Conservation (phyloP, 2,888 invertebrate species). For the Oscheius sp. region DNA sequence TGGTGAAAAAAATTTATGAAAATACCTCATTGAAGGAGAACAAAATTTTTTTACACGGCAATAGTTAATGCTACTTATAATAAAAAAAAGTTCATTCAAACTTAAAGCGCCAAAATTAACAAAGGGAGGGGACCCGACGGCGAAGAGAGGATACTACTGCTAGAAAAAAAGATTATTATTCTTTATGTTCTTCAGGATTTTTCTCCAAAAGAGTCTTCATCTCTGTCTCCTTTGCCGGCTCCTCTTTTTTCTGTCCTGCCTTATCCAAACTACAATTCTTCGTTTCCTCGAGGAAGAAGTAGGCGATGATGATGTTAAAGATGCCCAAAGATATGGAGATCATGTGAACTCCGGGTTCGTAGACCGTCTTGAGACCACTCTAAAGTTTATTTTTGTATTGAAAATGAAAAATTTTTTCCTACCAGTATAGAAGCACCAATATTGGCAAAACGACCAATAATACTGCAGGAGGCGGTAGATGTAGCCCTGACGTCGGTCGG, state of each 20-base stretch:
- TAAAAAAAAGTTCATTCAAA: too few species aligned
- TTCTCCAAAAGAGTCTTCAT: constrained; percentile 17
- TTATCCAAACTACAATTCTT: constrained; percentile 55
- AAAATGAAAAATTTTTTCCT: neutral
- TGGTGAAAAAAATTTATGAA: too few species aligned
- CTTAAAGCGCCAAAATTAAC: too few species aligned
- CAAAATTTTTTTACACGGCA: too few species aligned
- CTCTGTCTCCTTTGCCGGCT: constrained; percentile 11
- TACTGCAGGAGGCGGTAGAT: constrained; percentile 52
- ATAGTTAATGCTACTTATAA: too few species aligned
- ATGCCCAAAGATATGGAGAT: constrained; percentile 41
- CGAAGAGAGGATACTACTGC: too few species aligned
- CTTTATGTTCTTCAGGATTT: neutral
- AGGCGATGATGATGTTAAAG: constrained; percentile 4
- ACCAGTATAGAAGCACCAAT: constrained; percentile 53
- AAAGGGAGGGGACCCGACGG: too few species aligned
- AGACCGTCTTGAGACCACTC: constrained; percentile 48
- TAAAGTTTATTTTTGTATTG: constrained; percentile 23
- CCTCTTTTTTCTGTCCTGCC: constrained; percentile 33
- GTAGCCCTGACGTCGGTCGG: constrained; percentile 56
- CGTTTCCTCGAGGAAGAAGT: constrained; percentile 40
- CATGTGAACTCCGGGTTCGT: constrained; percentile 56
- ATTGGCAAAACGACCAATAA: constrained; percentile 50
- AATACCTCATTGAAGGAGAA: too few species aligned
- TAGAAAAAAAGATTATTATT: too few species aligned